These are phyloP conservation scores for Hippopotamus amphibius DNA, from an alignment of 2,113 vertebrate genomes.

Conservation along the genomic window DNA sequence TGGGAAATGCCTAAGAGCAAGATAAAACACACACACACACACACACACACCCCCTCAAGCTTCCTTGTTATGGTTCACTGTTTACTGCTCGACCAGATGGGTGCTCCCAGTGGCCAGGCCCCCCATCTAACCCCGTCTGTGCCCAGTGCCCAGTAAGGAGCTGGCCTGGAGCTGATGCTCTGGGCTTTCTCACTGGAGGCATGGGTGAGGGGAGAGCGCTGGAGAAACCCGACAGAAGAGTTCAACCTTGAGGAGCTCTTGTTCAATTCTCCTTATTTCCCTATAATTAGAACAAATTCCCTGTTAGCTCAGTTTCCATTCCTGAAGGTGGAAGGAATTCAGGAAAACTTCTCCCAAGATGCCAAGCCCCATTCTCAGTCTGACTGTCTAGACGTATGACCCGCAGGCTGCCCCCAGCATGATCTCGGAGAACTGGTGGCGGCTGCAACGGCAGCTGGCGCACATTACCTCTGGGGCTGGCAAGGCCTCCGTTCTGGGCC, in stretches of 20 bases:
- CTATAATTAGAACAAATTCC: conserved; percentile 79
- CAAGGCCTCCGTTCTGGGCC: neutral
- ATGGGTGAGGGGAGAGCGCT: neutral
- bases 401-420: conserved; percentile 56
- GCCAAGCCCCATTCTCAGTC: conserved; percentile 64
- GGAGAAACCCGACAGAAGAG: conserved; percentile 27
- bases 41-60: too few species aligned
- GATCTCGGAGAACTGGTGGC: conserved; percentile 17
- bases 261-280: conserved; percentile 77
- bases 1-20: neutral
- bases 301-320: conserved; percentile 80
- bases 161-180: neutral
- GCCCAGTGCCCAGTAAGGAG: neutral
- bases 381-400: conserved; percentile 79
- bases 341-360: conserved; percentile 79
- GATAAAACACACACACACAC: neutral
- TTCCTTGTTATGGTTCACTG: neutral
- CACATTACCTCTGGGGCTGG: conserved; percentile 61
- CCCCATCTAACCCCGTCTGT: neutral
- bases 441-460: conserved; percentile 62
- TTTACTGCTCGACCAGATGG: neutral
- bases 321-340: conserved; percentile 79
- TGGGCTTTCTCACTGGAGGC: conserved; percentile 10
- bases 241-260: conserved; percentile 70
- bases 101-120: neutral